phyloP scores from a whole-genome alignment of 2,113 vertebrate genomes.

The Pseudorectes ferrugineus region DNA sequence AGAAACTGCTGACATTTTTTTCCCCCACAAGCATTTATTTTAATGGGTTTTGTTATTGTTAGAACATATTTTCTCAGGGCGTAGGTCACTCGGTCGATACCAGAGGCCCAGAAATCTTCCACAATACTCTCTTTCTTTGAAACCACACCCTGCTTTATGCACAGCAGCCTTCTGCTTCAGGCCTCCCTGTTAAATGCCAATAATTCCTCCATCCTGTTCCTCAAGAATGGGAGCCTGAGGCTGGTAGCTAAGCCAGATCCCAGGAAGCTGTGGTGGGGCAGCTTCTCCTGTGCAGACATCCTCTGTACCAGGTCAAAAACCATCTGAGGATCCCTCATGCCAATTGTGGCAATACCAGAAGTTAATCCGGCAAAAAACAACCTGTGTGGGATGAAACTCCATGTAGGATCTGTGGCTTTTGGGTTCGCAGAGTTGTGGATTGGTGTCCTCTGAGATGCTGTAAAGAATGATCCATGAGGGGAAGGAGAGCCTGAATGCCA shows the following conservation, averaged over 20 bases:
- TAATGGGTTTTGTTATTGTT: background rate
- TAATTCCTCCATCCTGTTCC: background rate
- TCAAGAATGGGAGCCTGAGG: background rate
- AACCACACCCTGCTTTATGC: background rate
- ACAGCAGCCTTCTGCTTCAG: background rate
- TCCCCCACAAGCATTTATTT: background rate
- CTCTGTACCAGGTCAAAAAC: background rate
- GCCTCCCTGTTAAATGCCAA: background rate
- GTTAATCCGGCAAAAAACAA: background rate
- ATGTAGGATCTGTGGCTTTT: background rate
- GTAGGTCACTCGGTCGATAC: background rate
- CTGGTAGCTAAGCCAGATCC: background rate
- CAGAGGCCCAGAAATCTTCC: background rate
- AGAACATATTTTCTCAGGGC: background rate
- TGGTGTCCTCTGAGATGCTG: background rate
- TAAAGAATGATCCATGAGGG: background rate
- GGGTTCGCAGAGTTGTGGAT: background rate
- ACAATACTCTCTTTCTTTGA: background rate
- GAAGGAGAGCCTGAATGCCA: background rate
- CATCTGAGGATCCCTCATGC: fast-evolving
- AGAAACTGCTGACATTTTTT: background rate
- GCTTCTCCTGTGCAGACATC: background rate
- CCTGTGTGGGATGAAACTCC: background rate
- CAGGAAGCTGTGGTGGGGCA: background rate
- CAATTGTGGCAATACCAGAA: background rate